Conservation (phyloP, 2,888 invertebrate genomes). For the Antitype chi region DNA sequence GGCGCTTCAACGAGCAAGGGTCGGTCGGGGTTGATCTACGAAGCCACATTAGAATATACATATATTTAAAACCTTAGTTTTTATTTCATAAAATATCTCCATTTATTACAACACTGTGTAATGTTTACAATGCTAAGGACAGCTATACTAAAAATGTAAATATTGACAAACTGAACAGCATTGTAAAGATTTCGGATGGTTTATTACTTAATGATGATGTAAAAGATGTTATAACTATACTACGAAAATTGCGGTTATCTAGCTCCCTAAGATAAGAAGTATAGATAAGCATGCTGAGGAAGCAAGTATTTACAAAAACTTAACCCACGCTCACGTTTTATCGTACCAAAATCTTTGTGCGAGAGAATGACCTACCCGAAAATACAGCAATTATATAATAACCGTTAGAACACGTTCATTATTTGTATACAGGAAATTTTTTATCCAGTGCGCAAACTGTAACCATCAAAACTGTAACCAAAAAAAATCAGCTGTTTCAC, state of each 20-base stretch:
- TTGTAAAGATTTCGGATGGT: conserved; percentile 18
- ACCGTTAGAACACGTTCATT: too few relatives aligned
- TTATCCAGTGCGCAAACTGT: too few relatives aligned
- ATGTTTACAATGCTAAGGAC: conserved; percentile 35
- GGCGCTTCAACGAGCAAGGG: too few relatives aligned
- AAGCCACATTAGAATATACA: too few relatives aligned
- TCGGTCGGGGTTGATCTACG: too few relatives aligned
- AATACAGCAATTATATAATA: too few relatives aligned
- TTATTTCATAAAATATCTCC: background rate
- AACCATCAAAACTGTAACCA: too few relatives aligned
- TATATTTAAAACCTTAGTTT: background rate
- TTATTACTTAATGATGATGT: conserved; percentile 32
- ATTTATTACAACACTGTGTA: conserved; percentile 5
- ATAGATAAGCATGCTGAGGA: background rate
- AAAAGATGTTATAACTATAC: background rate
- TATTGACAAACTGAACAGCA: conserved; percentile 25
- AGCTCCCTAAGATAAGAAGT: background rate
- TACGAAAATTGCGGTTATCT: background rate
- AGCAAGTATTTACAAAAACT: background rate
- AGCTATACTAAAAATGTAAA: conserved; percentile 16
- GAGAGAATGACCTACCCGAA: background rate
- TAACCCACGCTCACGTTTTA: background rate
- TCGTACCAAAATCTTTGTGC: background rate
- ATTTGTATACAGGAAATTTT: too few relatives aligned
- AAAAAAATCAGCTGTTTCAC: too few relatives aligned